Conservation (phyloP, 2,797 vertebrate genomes). For the Melanotaenia trifasciata region DNA sequence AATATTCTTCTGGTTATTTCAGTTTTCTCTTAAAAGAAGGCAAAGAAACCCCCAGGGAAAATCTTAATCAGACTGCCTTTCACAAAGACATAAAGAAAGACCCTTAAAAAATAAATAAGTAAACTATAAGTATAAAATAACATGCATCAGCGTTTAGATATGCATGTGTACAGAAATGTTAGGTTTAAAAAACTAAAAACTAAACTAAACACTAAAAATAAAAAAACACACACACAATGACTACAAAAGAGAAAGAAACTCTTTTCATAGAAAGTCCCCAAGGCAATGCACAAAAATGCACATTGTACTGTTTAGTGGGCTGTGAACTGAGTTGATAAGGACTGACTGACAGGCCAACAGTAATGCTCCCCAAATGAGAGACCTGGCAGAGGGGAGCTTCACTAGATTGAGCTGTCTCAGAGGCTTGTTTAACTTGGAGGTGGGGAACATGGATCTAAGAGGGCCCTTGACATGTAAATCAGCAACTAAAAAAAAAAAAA, state of each 20-base stretch:
- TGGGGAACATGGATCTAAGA: conserved; percentile 56
- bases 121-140: conserved; percentile 11
- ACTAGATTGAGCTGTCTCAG: conserved; percentile 67
- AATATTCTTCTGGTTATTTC: conserved; percentile 34
- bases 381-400: conserved; percentile 33
- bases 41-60: conserved; percentile 29
- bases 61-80: conserved; percentile 24
- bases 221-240: neutral
- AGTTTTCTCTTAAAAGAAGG: conserved; percentile 32
- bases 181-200: conserved; percentile 15
- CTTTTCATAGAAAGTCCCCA: conserved; percentile 4
- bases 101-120: neutral
- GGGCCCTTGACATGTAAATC: conserved; percentile 75
- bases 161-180: conserved; percentile 6
- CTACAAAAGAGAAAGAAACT: neutral
- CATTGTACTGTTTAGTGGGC: neutral
- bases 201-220: neutral
- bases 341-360: conserved; percentile 48
- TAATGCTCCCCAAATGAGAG: conserved; percentile 35
- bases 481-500: conserved; percentile 60
- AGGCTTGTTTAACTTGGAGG: conserved; percentile 39
- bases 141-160: conserved; percentile 30
- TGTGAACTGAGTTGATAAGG: conserved; percentile 31
- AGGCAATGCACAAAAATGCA: conserved; percentile 3
- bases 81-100: conserved; percentile 33